A percentile compares a stretch with the other conserved stretches of the same genome.
Conservation (phyloP, 2,888 invertebrate species). For the Opisthograptis luteolata region DNA sequence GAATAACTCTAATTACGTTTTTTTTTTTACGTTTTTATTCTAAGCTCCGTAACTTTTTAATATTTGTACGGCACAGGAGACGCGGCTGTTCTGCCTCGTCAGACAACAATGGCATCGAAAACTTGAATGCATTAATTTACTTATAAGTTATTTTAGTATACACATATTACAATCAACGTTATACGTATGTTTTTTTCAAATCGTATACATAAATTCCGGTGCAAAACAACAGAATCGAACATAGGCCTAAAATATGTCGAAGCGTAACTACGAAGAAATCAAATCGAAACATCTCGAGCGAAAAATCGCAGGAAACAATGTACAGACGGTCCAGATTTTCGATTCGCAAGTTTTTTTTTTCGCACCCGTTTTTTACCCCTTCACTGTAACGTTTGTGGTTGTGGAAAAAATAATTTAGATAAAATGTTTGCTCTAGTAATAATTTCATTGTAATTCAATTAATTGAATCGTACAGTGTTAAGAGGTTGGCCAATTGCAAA, state of each 20-base stretch:
- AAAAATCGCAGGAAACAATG: constrained; percentile 28
- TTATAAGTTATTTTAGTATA: constrained; percentile 79
- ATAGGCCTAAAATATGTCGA: constrained; percentile 70
- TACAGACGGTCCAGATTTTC: constrained; percentile 30
- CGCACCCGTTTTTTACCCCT: constrained; percentile 80
- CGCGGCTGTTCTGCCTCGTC: constrained; percentile 43
- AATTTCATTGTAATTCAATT: constrained; percentile 54
- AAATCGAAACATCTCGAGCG: constrained; percentile 45
- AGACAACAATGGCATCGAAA: constrained; percentile 44
- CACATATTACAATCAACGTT: constrained; percentile 83
- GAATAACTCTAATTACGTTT: constrained; percentile 67
- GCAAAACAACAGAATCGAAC: constrained; percentile 72
- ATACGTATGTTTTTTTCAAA: constrained; percentile 79
- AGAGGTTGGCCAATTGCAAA: constrained; percentile 85
- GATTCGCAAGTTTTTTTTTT: constrained; percentile 42
- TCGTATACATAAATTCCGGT: constrained; percentile 83
- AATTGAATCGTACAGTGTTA: constrained; percentile 77
- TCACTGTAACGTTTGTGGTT: constrained; percentile 72
- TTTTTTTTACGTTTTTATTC: constrained; percentile 60
- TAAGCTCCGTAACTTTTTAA: constrained; percentile 75
- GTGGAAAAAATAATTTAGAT: constrained; percentile 52
- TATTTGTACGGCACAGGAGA: constrained; percentile 42
- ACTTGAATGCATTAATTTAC: constrained; percentile 61
- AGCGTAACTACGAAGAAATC: constrained; percentile 45
- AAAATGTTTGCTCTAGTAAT: constrained; percentile 40